Conservation (phyloP, 2,797 vertebrate genomes). For the Eleutherodactylus coqui region DNA sequence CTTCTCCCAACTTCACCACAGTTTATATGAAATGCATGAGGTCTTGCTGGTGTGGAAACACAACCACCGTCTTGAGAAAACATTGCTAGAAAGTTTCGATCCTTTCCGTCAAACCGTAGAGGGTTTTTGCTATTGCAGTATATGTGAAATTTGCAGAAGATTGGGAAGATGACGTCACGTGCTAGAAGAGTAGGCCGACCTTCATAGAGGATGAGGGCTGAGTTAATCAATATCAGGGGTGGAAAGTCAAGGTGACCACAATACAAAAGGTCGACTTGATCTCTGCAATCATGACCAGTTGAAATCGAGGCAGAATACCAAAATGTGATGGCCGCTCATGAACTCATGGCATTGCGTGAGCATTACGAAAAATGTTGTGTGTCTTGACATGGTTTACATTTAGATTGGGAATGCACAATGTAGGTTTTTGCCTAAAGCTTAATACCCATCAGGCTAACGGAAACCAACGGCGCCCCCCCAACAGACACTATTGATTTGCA, state of each 20-base stretch:
- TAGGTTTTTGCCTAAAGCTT: too few species aligned
- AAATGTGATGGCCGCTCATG: neutral
- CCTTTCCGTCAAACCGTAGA: neutral
- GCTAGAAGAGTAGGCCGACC: neutral
- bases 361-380: neutral
- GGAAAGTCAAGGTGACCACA: too few species aligned
- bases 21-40: slow-evolving; percentile 30
- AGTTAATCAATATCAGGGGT: too few species aligned
- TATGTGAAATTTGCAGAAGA: neutral
- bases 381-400: neutral
- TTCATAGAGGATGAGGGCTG: neutral
- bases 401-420: too few species aligned
- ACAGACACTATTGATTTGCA: too few species aligned
- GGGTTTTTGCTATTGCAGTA: neutral
- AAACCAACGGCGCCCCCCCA: too few species aligned
- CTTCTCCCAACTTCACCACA: slow-evolving; percentile 18
- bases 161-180: neutral
- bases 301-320: neutral
- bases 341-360: neutral
- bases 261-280: neutral
- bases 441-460: too few species aligned
- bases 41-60: slow-evolving; percentile 40
- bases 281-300: neutral
- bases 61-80: slow-evolving; percentile 4
- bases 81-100: neutral